These are phyloP conservation scores for Perizoma flavofasciatum DNA, from an alignment of 2,888 invertebrate species.

Conservation along the genomic window DNA sequence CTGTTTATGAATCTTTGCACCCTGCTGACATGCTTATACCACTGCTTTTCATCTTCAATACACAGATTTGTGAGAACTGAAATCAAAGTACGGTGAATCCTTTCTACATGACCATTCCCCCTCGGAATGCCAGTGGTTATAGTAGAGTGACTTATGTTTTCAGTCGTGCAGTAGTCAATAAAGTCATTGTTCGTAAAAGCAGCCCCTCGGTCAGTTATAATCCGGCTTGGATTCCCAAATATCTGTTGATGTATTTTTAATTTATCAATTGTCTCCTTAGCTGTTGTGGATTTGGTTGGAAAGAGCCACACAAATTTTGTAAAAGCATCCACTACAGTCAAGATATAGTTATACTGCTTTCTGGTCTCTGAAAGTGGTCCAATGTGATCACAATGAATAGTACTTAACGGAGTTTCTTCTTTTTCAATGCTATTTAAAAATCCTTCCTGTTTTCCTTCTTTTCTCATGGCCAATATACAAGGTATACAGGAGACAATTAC, in stretches of 20 bases:
- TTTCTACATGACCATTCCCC: conserved; percentile 20
- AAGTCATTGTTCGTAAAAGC: conserved; percentile 40
- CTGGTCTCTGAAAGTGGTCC: conserved; percentile 32
- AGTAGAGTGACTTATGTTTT: conserved; percentile 30
- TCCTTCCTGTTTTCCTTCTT: conserved; percentile 45
- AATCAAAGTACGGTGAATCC: conserved; percentile 19
- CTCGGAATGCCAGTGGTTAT: conserved; percentile 39
- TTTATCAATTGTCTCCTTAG: conserved; percentile 25
- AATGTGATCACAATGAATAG: conserved; percentile 31
- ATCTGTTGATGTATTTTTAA: conserved; percentile 33
- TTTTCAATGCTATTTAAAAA: conserved; percentile 34
- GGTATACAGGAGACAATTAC: conserved; percentile 32
- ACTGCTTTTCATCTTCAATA: conserved; percentile 11
- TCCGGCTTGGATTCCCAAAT: conserved; percentile 16
- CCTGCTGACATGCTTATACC: conserved; percentile 24
- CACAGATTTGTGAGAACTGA: conserved; percentile 20
- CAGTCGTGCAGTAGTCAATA: conserved; percentile 30
- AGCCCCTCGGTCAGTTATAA: conserved; percentile 34
- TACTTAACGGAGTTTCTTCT: conserved; percentile 31
- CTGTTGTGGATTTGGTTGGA: conserved; percentile 28
- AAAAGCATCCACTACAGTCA: conserved; percentile 30
- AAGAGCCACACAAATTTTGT: conserved; percentile 40
- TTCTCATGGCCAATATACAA: conserved; percentile 36
- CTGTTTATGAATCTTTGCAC: conserved; percentile 19
- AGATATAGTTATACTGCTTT: conserved; percentile 36